A percentile compares a stretch with the other conserved stretches of the same genome.
These are phyloP conservation scores for Tethya wilhelma DNA, from an alignment of 37 sponge, comb jelly and placozoan genomes.

Conservation along the genomic window DNA sequence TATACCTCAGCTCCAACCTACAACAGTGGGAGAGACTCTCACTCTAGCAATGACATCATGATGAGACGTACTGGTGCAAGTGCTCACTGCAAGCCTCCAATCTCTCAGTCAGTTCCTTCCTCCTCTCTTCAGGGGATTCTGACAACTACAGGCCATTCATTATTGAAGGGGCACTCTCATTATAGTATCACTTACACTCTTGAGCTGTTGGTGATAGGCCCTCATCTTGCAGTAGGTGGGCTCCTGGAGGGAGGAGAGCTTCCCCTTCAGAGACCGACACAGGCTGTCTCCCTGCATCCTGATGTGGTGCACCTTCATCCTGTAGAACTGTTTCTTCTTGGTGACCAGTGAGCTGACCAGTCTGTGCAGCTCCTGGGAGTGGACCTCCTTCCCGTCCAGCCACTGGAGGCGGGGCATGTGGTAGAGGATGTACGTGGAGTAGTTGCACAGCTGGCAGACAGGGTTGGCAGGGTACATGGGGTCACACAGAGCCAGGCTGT, in stretches of 20 bases:
- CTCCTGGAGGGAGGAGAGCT: neutral
- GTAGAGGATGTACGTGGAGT: conserved; percentile 84
- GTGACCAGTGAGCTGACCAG: conserved; percentile 69
- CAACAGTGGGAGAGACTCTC: no score
- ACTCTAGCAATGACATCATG: no score
- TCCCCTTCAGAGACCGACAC: conserved; percentile 15
- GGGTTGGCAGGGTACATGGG: conserved; percentile 79
- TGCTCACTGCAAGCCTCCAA: conserved; percentile 65
- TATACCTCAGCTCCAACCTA: no score
- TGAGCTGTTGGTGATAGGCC: conserved; percentile 16
- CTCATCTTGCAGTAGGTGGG: conserved; percentile 13
- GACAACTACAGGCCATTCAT: no score
- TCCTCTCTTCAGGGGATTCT: no score
- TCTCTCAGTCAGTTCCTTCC: conserved; percentile 57
- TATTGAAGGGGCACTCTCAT: no score
- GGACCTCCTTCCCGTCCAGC: conserved; percentile 69
- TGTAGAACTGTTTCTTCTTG: conserved; percentile 84
- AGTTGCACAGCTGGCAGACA: conserved; percentile 82
- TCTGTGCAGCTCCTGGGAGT: conserved; percentile 50
- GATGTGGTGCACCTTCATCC: conserved; percentile 61
- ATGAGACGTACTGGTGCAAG: no score
- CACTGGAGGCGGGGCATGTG: conserved; percentile 72
- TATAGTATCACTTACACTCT: conserved; percentile 23
- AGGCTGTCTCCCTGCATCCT: neutral
- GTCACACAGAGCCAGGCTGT: conserved; percentile 76